A percentile compares a stretch with the other conserved stretches of the same genome.
Conservation (phyloP, 2,113 vertebrate genomes). For the Pleuronectes platessa region DNA sequence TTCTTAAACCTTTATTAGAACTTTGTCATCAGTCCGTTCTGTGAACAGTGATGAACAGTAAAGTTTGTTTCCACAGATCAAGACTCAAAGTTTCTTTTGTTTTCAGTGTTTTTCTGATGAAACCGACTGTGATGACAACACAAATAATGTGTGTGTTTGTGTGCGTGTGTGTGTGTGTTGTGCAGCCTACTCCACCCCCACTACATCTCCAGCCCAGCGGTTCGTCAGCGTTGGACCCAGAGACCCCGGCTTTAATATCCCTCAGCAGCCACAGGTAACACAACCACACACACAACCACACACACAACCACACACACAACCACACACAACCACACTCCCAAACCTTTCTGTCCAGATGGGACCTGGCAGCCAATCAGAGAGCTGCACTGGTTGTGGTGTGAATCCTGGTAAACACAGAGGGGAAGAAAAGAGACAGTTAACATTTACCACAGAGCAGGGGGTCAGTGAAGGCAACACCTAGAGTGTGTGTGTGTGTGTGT, state of each 20-base stretch:
- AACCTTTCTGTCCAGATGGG: too few species aligned
- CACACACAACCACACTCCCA: not conserved
- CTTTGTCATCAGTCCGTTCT: too few species aligned
- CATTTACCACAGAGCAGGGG: slow-evolving; percentile 27
- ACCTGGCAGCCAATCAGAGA: not conserved
- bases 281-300: not conserved
- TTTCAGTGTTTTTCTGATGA: too few species aligned
- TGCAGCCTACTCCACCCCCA: slow-evolving; percentile 98
- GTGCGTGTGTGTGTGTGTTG: slow-evolving; percentile 19
- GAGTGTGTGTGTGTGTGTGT: slow-evolving; percentile 12
- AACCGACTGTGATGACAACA: not conserved
- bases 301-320: not conserved
- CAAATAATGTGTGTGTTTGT: not conserved
- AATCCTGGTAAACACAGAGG: not conserved
- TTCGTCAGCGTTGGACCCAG: slow-evolving; percentile 99
- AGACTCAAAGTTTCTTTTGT: too few species aligned
- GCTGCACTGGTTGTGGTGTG: not conserved
- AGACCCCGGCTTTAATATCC: slow-evolving; percentile 99
- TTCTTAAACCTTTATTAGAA: not conserved
- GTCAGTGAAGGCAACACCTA: slow-evolving; percentile 52
- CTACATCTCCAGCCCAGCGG: slow-evolving; percentile 98
- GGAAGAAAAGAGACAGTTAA: not conserved
- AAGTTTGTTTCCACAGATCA: too few species aligned
- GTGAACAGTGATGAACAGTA: too few species aligned
- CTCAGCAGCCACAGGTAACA: slow-evolving; percentile 98